Base-by-base conservation (phyloP, 2,888 invertebrate genomes). In the Myopa testacea region DNA sequence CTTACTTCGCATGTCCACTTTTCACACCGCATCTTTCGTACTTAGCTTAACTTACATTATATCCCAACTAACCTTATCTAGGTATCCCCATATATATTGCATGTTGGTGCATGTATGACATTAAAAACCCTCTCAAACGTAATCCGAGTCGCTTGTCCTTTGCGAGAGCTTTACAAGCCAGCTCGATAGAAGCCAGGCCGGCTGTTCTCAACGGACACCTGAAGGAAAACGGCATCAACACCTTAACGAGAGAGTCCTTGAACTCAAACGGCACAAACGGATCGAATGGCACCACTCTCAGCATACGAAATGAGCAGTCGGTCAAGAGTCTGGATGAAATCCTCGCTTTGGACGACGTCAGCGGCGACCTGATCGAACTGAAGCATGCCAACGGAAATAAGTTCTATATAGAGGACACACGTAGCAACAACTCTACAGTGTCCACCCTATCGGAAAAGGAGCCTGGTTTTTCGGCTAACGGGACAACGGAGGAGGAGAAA, bases 21-120 rank as follows among this genome's bases (percentile, higher is more conserved):
- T 69, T 14, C 34, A 14, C 58, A 45, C 5, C n/a, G 38, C n/a
- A 40, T 62, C 45, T 26, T 2, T 26, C 26, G 1, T 26, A 26
- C 1, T 26, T 26, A 26, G 26, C 26, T 26, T 26, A 26, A 26
- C 26, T 26, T 26, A 26, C 26, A 26, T 26, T 45, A 8, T 45
- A 45, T 6, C 45, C 45, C 3, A 10, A 67, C 52, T 67, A 63
- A 60, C 60, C 63, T 52, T 60, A 68, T 75, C 79, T 83, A 88
- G 88, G 88, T 78, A 76, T 87, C 14, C 87, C 87, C 78, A 84
- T 87, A 78, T 87, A 85, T 80, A 79, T 88, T 79, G 85, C 85
- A 84, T 87, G 86, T 84, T 84, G 85, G 84, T 87, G 83, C 82
- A 82, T 86, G 79, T 84, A 87, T 81, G 86, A 84, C 78, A 84